These are phyloP conservation scores for Eudyptes chrysolophus DNA, from an alignment of 2,113 vertebrate genomes.

Conservation along the genomic window DNA sequence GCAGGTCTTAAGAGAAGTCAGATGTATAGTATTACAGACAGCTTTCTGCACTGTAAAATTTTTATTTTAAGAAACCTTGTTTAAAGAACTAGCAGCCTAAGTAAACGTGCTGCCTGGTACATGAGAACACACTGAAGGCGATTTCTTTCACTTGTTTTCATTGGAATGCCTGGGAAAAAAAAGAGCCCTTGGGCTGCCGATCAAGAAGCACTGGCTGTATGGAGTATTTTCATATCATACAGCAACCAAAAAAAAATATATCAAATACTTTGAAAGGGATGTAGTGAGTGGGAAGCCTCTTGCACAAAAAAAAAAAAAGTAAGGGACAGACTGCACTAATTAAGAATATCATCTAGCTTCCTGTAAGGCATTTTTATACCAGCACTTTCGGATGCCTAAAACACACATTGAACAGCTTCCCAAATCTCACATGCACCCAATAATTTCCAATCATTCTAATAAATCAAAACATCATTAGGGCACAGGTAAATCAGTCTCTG, in stretches of 20 bases:
- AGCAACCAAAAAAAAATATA: constrained; percentile 37
- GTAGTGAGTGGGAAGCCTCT: not conserved
- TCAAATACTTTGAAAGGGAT: constrained; percentile 52
- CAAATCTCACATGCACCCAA: not conserved
- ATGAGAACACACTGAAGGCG: constrained; percentile 29
- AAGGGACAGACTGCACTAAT: not conserved
- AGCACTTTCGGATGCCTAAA: not conserved
- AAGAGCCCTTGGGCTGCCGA: not conserved
- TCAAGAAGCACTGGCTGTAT: constrained; percentile 12
- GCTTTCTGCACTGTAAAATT: not conserved
- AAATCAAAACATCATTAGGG: not conserved
- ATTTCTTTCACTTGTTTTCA: constrained; percentile 46
- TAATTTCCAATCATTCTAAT: not conserved
- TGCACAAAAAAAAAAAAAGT: not conserved
- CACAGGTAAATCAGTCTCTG: not conserved
- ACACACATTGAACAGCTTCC: not conserved
- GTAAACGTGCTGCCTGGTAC: constrained; percentile 1
- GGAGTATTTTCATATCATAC: constrained; percentile 46
- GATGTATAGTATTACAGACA: not conserved
- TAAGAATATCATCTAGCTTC: not conserved
- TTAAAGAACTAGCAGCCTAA: constrained; percentile 24
- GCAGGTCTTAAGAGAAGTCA: not conserved
- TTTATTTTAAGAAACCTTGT: constrained; percentile 48
- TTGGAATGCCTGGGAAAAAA: constrained; percentile 10
- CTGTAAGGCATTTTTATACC: not conserved